Conservation (phyloP, 1,140 invertebrate species). For the Temnothorax nylanderi region DNA sequence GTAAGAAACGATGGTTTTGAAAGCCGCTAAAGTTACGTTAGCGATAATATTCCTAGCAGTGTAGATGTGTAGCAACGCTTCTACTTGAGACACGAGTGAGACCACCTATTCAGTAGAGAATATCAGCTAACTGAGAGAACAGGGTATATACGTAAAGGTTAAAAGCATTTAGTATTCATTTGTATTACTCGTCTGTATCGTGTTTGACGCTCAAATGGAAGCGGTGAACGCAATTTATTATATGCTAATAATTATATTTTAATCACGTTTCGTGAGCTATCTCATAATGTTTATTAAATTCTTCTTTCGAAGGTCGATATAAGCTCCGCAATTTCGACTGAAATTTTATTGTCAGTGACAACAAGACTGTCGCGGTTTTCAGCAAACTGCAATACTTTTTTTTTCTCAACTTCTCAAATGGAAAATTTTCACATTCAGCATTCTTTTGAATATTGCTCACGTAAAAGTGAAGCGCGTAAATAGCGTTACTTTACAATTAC, state of each 20-base stretch:
- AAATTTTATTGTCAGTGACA: background rate
- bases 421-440: background rate
- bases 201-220: slow-evolving; percentile 50
- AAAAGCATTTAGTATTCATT: background rate
- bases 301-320: background rate
- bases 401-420: background rate
- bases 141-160: slow-evolving; percentile 16
- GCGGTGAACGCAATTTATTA: slow-evolving; percentile 29
- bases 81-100: slow-evolving; percentile 41
- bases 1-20: slow-evolving; percentile 39
- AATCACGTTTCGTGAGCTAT: slow-evolving; percentile 20
- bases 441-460: slow-evolving; percentile 12
- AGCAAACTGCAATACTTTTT: background rate
- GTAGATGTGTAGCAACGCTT: slow-evolving; percentile 49
- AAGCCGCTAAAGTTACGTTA: slow-evolving; percentile 29
- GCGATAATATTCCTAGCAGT: slow-evolving; percentile 19
- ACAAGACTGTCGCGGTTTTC: slow-evolving; percentile 3
- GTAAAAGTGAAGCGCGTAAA: background rate
- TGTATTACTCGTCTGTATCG: background rate
- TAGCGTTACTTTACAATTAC: slow-evolving; percentile 12
- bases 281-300: slow-evolving; percentile 4
- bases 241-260: slow-evolving; percentile 20
- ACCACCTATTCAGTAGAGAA: slow-evolving; percentile 7
- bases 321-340: background rate
- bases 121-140: slow-evolving; percentile 19